phyloP scores from a whole-genome alignment of 1,140 invertebrate genomes.

The Psix sp. region DNA sequence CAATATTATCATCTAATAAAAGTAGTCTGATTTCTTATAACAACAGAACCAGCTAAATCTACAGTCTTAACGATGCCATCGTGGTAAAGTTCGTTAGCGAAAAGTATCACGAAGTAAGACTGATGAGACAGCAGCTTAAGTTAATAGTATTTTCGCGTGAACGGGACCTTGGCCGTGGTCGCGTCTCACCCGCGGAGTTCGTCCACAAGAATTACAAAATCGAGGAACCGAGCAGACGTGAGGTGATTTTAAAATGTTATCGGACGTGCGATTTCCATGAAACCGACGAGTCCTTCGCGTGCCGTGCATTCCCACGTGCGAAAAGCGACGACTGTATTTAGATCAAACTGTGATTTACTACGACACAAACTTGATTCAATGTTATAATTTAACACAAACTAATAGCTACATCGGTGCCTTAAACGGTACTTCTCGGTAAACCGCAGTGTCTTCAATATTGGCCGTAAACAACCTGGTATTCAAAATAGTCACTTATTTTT shows the following conservation, averaged over 20 bases:
- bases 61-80: no score
- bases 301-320: slow-evolving; percentile 45
- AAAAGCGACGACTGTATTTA: slow-evolving; percentile 57
- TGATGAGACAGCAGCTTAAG: slow-evolving; percentile 27
- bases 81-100: no score
- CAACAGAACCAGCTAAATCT: no score
- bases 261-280: slow-evolving; percentile 49
- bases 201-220: slow-evolving; percentile 54
- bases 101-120: slow-evolving; percentile 4
- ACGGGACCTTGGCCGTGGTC: slow-evolving; percentile 45
- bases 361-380: slow-evolving; percentile 36
- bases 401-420: slow-evolving; percentile 22
- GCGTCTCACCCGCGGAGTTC: slow-evolving; percentile 11
- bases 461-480: slow-evolving; percentile 41
- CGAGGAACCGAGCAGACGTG: slow-evolving; percentile 47
- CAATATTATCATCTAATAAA: no score
- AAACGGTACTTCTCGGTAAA: slow-evolving; percentile 27
- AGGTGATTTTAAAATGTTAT: slow-evolving; percentile 50
- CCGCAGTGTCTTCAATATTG: slow-evolving; percentile 10
- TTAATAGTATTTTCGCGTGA: slow-evolving; percentile 31
- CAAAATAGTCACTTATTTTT: slow-evolving; percentile 27
- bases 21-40: no score
- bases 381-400: slow-evolving; percentile 41
- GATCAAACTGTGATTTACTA: slow-evolving; percentile 56
- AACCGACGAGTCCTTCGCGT: slow-evolving; percentile 40